Evolutionary conservation across 1,140 invertebrate species (phyloP).

Genomic region (Triops cancriformis): DNA sequence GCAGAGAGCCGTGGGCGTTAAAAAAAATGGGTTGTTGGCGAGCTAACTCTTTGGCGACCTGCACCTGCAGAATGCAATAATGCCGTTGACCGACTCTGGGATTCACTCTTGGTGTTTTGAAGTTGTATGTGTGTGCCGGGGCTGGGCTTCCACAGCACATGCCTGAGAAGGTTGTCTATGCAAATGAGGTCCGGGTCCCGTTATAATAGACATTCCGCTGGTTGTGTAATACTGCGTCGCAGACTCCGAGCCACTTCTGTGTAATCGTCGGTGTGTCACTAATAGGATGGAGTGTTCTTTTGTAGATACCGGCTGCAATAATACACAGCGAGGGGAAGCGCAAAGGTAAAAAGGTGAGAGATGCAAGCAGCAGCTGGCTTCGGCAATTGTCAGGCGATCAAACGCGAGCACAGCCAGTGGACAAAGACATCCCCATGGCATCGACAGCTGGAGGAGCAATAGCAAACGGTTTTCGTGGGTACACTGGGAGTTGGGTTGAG

Average conservation of each 20-base stretch:
- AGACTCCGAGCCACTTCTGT: too few relatives aligned
- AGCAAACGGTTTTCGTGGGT: too few relatives aligned
- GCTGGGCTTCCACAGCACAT: not conserved
- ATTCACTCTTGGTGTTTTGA: not conserved
- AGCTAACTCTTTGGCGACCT: not conserved
- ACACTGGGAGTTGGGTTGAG: not conserved
- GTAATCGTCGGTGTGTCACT: too few relatives aligned
- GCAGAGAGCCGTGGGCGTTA: too few relatives aligned
- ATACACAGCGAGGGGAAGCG: not conserved
- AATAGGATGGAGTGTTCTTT: not conserved
- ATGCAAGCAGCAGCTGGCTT: not conserved
- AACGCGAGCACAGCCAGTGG: not conserved
- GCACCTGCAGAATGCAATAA: not conserved
- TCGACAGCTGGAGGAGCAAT: not conserved
- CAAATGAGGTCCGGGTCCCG: conserved; percentile 1
- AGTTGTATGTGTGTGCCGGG: too few relatives aligned
- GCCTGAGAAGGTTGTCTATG: not conserved
- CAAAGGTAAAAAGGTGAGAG: not conserved
- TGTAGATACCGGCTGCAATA: not conserved
- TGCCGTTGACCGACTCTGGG: conserved; percentile 4
- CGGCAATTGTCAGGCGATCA: not conserved
- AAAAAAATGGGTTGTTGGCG: too few relatives aligned
- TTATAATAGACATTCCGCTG: not conserved
- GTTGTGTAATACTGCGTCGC: too few relatives aligned
- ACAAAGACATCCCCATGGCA: not conserved